These are phyloP conservation scores for Acanthurus leucopareius DNA, from an alignment of 2,797 vertebrate species.

Conservation along the genomic window DNA sequence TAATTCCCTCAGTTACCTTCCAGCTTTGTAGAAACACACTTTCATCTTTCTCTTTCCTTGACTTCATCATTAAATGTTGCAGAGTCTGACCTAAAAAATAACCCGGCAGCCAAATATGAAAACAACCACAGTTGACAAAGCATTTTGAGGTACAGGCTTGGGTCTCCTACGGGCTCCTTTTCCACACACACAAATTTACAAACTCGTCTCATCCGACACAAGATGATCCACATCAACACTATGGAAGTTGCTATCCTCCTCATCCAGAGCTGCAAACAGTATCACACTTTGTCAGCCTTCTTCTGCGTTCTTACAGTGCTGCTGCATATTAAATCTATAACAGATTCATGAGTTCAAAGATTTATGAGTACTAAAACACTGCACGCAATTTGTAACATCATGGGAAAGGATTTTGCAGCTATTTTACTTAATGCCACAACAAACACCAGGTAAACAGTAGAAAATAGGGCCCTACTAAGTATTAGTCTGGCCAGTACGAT, in stretches of 20 bases:
- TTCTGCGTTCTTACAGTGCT: not conserved
- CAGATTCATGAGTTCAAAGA: not conserved
- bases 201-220: conserved; percentile 21
- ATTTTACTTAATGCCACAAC: not conserved
- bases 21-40: conserved; percentile 39
- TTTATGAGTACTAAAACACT: not conserved
- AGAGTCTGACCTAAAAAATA: conserved; percentile 43
- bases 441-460: not conserved
- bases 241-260: not conserved
- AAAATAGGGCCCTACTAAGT: too few species aligned
- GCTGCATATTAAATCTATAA: not conserved
- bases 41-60: conserved; percentile 35
- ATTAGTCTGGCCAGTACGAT: not conserved
- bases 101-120: conserved; percentile 42
- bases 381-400: not conserved
- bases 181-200: conserved; percentile 7
- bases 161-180: conserved; percentile 21
- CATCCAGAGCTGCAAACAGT: not conserved
- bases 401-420: not conserved
- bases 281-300: not conserved
- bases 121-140: conserved; percentile 33
- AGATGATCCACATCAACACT: conserved; percentile 18
- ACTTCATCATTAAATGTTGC: conserved; percentile 51
- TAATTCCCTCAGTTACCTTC: conserved; percentile 34
- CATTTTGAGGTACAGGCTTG: not conserved